Conservation (phyloP, 1,140 invertebrate genomes). For the Idris sp. region DNA sequence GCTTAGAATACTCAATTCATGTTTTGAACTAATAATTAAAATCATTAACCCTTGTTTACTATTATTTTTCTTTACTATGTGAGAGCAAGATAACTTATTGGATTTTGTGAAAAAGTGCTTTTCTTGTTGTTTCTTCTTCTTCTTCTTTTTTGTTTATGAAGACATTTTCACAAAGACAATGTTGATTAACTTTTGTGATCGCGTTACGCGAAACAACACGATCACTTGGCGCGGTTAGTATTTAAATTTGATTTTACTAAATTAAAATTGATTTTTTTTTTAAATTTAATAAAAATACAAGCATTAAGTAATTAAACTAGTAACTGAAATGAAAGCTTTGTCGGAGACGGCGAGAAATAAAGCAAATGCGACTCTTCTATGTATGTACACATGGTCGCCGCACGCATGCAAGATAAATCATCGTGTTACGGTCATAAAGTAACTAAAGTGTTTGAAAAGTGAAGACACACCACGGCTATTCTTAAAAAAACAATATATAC, state of each 20-base stretch:
- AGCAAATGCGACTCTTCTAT: constrained; percentile 9
- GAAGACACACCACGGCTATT: constrained; percentile 43
- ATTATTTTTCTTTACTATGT: too few relatives aligned
- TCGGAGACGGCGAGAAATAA: constrained; percentile 17
- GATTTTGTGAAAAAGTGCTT: not conserved
- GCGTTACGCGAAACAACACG: too few relatives aligned
- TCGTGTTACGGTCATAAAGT: constrained; percentile 47
- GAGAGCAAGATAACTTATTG: too few relatives aligned
- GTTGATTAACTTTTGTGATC: too few relatives aligned
- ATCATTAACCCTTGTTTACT: not conserved
- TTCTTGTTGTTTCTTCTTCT: too few relatives aligned
- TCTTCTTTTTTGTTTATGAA: too few relatives aligned
- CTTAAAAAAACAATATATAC: constrained; percentile 33
- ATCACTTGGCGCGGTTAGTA: too few relatives aligned
- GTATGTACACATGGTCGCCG: constrained; percentile 12
- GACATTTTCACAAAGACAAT: too few relatives aligned
- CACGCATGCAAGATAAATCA: constrained; percentile 48
- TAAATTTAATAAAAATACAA: constrained; percentile 1
- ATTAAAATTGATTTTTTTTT: not conserved
- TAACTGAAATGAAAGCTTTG: constrained; percentile 22
- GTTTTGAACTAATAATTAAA: constrained; percentile 12
- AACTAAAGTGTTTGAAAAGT: constrained; percentile 51
- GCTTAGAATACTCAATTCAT: constrained; percentile 35
- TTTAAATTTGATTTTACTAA: too few relatives aligned
- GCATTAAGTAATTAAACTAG: constrained; percentile 29